Evolutionary conservation across 2,888 invertebrate species (phyloP), one percentile per base, ranked within the genome.

Genomic region (Pollenia labialis): DNA sequence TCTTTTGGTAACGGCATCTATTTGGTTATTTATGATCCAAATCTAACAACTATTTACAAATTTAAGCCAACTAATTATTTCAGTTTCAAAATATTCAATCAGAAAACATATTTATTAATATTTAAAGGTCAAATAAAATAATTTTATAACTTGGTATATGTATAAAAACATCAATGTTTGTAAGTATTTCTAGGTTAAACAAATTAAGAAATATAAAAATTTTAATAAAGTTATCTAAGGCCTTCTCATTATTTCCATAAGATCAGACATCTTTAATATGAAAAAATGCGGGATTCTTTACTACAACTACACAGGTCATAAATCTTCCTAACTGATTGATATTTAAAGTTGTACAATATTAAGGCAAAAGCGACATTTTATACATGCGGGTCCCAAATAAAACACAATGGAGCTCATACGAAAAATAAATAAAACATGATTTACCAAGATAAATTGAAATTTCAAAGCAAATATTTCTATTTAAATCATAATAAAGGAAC

Each of bases 391-490:
- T 44, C 23, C 48, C 46, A 58, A 71, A 56, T 23, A 18, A 10
- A 66, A 64, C 8, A n/a, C n/a, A 60, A 54, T 32, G 32, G 32
- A 32, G 32, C 32, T 4, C 32, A 32, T 32, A 6, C 32, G 32
- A 14, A 58, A 18, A 7, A 42, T n/a, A 23, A 66, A 48, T 11
- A 52, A 68, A 72, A 83, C 76, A 80, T 86, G 75, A 83, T 80
- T 83, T 81, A 81, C 69, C 68, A 32, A 76, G 76, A 83, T 86
- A 84, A 81, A 87, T 84, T 80, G 76, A 83, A 77, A 84, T 84
- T 87, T 87, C 68, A 84, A 77, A 72, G 76, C 76, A 81, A 85
- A 82, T 82, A 75, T 85, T 79, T 82, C 62, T 79, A 82, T 82
- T 85, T 72, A 42, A 62, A 66, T 50, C 18, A 32, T 64, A 79